Percentiles rank a stretch among this genome's conserved stretches.
phyloP scores from a whole-genome alignment of 2,797 vertebrate genomes.

The Crax fasciolata region DNA sequence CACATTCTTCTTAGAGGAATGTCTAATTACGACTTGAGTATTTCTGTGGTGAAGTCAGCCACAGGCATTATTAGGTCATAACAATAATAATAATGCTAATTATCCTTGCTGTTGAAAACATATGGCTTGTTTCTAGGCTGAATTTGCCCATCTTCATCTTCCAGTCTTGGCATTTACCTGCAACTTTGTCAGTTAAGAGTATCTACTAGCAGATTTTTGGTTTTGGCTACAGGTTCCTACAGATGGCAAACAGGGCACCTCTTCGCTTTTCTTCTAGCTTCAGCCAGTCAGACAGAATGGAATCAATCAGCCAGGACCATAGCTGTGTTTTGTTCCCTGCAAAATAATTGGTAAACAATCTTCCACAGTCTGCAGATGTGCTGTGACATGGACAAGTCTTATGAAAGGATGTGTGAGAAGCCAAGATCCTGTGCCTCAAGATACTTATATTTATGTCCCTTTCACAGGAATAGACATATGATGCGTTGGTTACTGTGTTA shows the following conservation, averaged over 20 bases:
- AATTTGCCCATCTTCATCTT: not conserved
- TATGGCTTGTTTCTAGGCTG: slow-evolving; percentile 19
- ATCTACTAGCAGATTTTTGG: not conserved
- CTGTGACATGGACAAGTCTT: not conserved
- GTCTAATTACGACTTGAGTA: not conserved
- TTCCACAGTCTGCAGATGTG: not conserved
- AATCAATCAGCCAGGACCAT: not conserved
- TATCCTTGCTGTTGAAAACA: not conserved
- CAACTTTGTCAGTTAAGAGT: not conserved
- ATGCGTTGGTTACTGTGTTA: not conserved
- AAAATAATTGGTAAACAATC: not conserved
- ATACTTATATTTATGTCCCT: not conserved
- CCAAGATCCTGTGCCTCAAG: not conserved
- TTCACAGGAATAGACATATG: not conserved
- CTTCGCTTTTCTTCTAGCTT: not conserved
- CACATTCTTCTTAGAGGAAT: not conserved
- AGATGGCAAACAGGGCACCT: not conserved
- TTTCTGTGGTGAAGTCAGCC: slow-evolving; percentile 5
- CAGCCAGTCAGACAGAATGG: not conserved
- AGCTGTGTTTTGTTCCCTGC: not conserved
- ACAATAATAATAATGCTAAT: not conserved
- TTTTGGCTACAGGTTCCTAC: not conserved
- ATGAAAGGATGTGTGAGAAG: not conserved
- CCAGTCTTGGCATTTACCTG: not conserved
- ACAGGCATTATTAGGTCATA: slow-evolving; percentile 13